Base-by-base conservation (phyloP, 2,888 invertebrate species). In the Leucoptera coffeella region DNA sequence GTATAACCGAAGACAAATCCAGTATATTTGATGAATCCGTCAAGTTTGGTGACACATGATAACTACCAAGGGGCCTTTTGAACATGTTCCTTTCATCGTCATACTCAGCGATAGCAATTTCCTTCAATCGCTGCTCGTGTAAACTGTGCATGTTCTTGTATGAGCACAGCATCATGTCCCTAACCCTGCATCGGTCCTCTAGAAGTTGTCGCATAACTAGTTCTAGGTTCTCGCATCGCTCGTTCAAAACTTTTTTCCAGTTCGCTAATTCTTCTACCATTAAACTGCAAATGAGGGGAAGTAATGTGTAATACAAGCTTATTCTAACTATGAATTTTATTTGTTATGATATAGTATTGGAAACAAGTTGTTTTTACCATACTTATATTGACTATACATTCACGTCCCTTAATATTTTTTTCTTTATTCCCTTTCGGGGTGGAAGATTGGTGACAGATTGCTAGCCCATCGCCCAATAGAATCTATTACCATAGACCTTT, bases 201-300 rank as follows among this genome's bases (percentile, higher is more conserved):
- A 88, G 52, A 28, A 88, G 45, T 35, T 75, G 72, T 48, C 80
- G 80, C 33, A 85, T 64, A 17, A 78, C 74, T 47, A 80, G 79
- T 47, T 85, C 80, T 28, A 85, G 58, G 36, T 81, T 82, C 15
- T 77, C 76, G 26, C 80, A 76, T 49, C 82, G 76, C 36, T 82
- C 81, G 10, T 78, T 78, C 13, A 92, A 64, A 28, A 81, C 75
- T 25, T 85, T 85, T 51, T 92, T 91, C 78, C 89, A 89, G 38
- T 81, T 75, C 1, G 91, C 91, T 36, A 93, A 55, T 59, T 94
- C 93, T 59, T 94, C 93, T 2, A 92, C 85, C 85, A 94, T 88
- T 30, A 93, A 77, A 51, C 93, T 92, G 45, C 21, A 71, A 67
- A 25, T 17, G 9, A 7, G 9, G 7, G 6, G n/a, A 27, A 19